Conservation (phyloP, 2,113 vertebrate genomes). For the Agelaius tricolor region DNA sequence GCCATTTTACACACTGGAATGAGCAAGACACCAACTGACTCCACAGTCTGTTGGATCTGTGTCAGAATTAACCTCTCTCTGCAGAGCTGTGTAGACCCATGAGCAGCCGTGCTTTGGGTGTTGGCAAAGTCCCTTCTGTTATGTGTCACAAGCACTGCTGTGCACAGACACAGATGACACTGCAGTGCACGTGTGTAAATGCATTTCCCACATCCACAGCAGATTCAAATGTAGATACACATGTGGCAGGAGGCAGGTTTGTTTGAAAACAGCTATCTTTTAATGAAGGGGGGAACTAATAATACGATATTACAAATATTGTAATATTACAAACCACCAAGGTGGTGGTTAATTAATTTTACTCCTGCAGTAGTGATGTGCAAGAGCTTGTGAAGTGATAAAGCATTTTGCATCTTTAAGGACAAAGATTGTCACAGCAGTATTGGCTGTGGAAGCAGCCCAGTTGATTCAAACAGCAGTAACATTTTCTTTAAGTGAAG, state of each 20-base stretch:
- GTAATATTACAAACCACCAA: not conserved
- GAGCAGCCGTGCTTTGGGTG: not conserved
- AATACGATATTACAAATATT: too few species aligned
- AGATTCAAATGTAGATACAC: not conserved
- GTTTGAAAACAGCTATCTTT: not conserved
- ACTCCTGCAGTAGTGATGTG: not conserved
- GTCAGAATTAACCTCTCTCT: not conserved
- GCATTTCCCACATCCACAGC: not conserved
- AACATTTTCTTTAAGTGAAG: not conserved
- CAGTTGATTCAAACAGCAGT: not conserved
- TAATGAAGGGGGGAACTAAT: not conserved
- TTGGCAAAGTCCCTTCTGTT: not conserved
- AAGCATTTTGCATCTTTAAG: not conserved
- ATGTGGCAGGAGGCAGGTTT: not conserved
- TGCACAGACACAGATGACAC: not conserved
- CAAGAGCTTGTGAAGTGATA: not conserved
- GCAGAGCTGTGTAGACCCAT: not conserved
- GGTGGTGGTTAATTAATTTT: not conserved
- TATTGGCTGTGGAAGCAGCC: not conserved
- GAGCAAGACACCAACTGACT: not conserved
- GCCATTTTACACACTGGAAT: not conserved
- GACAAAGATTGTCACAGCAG: not conserved
- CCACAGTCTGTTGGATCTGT: not conserved
- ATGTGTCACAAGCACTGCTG: not conserved
- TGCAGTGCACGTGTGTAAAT: not conserved